phyloP scores from a whole-genome alignment of 2,113 vertebrate species.

The Acanthisitta chloris region DNA sequence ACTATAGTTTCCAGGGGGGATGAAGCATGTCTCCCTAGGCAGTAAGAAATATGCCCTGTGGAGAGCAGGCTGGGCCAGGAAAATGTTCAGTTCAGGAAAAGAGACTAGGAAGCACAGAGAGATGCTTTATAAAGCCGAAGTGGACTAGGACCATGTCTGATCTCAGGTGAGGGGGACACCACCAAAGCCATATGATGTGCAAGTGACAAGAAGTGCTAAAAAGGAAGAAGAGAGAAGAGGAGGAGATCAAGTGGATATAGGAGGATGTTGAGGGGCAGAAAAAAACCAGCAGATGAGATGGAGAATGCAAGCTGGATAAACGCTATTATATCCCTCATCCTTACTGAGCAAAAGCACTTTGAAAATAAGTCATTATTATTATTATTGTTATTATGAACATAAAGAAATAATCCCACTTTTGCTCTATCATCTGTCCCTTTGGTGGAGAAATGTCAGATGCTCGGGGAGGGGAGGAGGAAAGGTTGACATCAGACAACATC shows the following conservation, averaged over 20 bases:
- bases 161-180: background rate
- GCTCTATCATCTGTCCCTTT: background rate
- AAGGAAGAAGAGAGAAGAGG: background rate
- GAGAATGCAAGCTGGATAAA: constrained; percentile 22
- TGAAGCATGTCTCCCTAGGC: background rate
- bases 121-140: background rate
- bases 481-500: constrained; percentile 28
- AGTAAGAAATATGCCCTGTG: background rate
- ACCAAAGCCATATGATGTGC: background rate
- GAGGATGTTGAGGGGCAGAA: background rate
- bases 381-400: constrained; percentile 11
- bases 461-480: background rate
- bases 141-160: background rate
- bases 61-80: background rate
- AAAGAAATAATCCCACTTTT: constrained; percentile 47
- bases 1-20: background rate
- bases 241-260: background rate
- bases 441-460: constrained; percentile 49
- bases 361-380: constrained; percentile 42
- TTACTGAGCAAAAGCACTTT: constrained; percentile 23
- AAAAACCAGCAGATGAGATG: background rate
- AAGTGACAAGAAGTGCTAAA: background rate
- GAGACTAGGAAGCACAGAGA: background rate
- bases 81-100: background rate
- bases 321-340: background rate